Conservation (phyloP, 1,140 invertebrate species). For the Drosophila parvula region DNA sequence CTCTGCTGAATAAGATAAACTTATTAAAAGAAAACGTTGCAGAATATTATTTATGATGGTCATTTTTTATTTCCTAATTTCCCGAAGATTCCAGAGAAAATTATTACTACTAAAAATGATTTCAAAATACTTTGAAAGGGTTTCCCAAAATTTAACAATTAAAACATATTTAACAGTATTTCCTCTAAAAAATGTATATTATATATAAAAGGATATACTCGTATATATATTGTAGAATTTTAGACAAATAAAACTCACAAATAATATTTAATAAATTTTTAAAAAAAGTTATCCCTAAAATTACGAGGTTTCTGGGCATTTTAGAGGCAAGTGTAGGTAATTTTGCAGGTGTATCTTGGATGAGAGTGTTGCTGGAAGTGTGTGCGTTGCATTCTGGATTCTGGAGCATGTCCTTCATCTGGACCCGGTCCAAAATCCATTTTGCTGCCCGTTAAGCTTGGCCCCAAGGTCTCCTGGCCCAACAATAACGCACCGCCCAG, state of each 20-base stretch:
- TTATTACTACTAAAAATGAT: not conserved
- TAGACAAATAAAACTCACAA: not conserved
- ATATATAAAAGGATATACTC: not conserved
- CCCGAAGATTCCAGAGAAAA: not conserved
- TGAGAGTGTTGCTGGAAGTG: slow-evolving; percentile 1
- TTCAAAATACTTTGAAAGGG: not conserved
- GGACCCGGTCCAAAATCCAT: slow-evolving; percentile 54
- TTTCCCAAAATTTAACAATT: not conserved
- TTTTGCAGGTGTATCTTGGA: slow-evolving; percentile 13
- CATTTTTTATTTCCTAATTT: no score
- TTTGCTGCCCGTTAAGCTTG: slow-evolving; percentile 62
- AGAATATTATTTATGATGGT: no score
- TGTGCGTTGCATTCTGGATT: slow-evolving; percentile 36
- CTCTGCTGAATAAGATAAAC: no score
- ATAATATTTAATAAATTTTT: not conserved
- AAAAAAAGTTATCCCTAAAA: no score
- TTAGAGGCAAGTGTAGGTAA: not conserved
- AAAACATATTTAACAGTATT: not conserved
- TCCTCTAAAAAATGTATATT: not conserved
- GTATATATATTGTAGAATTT: no score
- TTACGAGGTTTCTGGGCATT: no score
- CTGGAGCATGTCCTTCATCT: slow-evolving; percentile 18
- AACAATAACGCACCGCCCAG: slow-evolving; percentile 46
- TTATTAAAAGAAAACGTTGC: no score
- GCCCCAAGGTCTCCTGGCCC: slow-evolving; percentile 39